Conservation (phyloP, 2,888 invertebrate species). For the Acronicta leporina region DNA sequence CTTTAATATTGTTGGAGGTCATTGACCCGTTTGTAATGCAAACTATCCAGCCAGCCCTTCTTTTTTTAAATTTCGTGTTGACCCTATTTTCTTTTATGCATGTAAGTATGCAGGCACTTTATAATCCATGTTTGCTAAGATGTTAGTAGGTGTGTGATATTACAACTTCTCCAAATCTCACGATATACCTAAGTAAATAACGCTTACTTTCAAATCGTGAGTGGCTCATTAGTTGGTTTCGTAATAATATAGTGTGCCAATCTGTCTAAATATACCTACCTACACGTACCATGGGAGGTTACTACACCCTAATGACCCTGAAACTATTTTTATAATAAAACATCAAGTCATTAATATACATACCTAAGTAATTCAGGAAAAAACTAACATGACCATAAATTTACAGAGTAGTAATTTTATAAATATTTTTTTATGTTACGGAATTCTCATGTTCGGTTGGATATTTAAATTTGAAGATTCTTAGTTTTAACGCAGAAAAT, state of each 20-base stretch:
- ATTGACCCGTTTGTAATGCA: not conserved
- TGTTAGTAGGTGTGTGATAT: slow-evolving; percentile 38
- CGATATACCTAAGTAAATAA: slow-evolving; percentile 43
- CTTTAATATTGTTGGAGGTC: slow-evolving; percentile 13
- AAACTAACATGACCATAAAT: not conserved
- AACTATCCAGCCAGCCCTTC: not conserved
- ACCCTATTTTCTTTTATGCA: slow-evolving; percentile 7
- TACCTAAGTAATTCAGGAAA: not conserved
- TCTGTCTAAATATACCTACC: slow-evolving; percentile 43
- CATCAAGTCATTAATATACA: not conserved
- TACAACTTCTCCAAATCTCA: slow-evolving; percentile 41
- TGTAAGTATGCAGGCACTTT: not conserved
- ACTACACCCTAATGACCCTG: slow-evolving; percentile 14
- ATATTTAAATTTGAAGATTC: no score
- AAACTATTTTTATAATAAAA: slow-evolving; percentile 12
- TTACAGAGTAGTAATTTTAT: not conserved
- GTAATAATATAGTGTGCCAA: slow-evolving; percentile 43
- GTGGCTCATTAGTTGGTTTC: slow-evolving; percentile 37
- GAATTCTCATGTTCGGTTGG: no score
- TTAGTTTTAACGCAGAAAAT: no score
- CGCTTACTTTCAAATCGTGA: slow-evolving; percentile 46
- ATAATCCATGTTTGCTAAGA: slow-evolving; percentile 15
- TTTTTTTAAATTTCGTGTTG: not conserved
- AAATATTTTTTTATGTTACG: no score
- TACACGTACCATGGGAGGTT: slow-evolving; percentile 3